Evolutionary conservation across 2,888 invertebrate species (phyloP).

Genomic region (Acleris holmiana): DNA sequence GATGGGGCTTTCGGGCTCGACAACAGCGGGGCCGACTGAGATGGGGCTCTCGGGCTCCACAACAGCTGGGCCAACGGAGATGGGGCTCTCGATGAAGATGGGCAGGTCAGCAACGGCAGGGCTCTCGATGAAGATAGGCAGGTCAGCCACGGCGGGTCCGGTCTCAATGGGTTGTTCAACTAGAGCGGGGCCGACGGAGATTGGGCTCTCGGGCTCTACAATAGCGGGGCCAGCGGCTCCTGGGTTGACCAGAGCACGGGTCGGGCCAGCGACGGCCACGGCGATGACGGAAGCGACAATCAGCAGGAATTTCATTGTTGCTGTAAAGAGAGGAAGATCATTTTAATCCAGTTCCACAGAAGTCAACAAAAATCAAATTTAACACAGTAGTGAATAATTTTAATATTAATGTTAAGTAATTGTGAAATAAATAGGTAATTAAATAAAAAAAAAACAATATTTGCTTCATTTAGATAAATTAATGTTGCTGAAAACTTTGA

Average conservation of each 20-base stretch:
- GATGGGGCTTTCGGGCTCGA: slow-evolving; percentile 25
- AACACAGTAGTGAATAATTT: too few species aligned
- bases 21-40: slow-evolving; percentile 21
- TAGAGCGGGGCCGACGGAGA: slow-evolving; percentile 24
- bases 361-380: too few species aligned
- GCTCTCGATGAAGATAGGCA: too few species aligned
- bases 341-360: neutral
- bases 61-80: too few species aligned
- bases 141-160: too few species aligned
- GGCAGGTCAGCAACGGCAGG: too few species aligned
- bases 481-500: neutral
- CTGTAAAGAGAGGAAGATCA: slow-evolving; percentile 1
- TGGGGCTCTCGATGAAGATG: too few species aligned
- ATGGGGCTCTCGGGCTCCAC: slow-evolving; percentile 13
- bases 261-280: slow-evolving; percentile 52
- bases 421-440: too few species aligned
- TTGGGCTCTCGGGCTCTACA: slow-evolving; percentile 30
- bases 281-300: slow-evolving; percentile 51
- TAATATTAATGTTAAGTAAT: too few species aligned
- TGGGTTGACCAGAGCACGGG: slow-evolving; percentile 43
- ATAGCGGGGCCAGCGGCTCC: slow-evolving; percentile 42
- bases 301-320: slow-evolving; percentile 52
- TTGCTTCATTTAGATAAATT: too few species aligned
- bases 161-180: too few species aligned
- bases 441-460: too few species aligned